phyloP scores from a whole-genome alignment of 2,113 vertebrate genomes.

The Oncorhynchus kisutch region DNA sequence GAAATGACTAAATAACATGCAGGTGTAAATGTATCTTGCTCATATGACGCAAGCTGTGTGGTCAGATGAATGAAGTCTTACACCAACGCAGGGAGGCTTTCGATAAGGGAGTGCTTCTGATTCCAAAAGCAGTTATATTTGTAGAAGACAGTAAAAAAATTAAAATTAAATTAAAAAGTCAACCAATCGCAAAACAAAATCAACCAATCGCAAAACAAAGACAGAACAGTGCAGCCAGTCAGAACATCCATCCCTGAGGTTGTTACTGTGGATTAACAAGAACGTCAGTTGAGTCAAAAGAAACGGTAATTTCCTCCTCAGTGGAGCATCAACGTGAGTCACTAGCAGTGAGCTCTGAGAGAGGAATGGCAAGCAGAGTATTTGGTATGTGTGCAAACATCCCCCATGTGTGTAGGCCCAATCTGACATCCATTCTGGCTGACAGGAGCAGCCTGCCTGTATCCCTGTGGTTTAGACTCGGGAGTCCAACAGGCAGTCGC shows the following conservation, averaged over 20 bases:
- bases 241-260: too few species aligned
- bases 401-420: constrained; percentile 19
- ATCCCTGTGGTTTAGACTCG: constrained; percentile 9
- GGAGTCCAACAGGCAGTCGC: constrained; percentile 23
- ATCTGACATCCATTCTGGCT: constrained; percentile 49
- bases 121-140: background rate
- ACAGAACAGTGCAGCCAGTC: background rate
- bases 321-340: background rate
- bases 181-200: too few species aligned
- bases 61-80: too few species aligned
- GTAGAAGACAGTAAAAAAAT: background rate
- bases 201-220: background rate
- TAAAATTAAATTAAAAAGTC: too few species aligned
- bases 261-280: constrained; percentile 31
- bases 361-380: constrained; percentile 8
- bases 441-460: constrained; percentile 38
- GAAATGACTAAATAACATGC: too few species aligned
- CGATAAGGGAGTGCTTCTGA: background rate
- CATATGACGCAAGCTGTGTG: too few species aligned
- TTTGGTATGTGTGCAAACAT: constrained; percentile 29
- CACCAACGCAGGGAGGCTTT: too few species aligned
- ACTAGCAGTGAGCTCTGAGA: constrained; percentile 33
- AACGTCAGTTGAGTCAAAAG: constrained; percentile 1
- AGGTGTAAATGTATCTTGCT: too few species aligned
- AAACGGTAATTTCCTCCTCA: constrained; percentile 28